Evolutionary conservation across 1,140 invertebrate species (phyloP).

Genomic region (Mactra quadrangularis): DNA sequence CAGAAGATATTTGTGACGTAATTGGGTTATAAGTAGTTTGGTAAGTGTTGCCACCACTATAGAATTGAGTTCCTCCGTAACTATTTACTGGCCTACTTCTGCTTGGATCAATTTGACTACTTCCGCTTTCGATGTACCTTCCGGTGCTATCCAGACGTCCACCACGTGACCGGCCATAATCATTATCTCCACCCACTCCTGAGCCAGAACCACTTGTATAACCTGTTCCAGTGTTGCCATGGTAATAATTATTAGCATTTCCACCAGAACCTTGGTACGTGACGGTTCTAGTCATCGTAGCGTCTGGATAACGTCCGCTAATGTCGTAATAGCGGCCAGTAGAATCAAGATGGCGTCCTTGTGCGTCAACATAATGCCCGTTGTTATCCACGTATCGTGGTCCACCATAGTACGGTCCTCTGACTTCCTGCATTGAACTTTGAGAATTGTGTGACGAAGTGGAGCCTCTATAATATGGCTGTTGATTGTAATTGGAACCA

Average conservation of each 20-base stretch:
- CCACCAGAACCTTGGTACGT: conserved; percentile 1
- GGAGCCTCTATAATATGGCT: neutral
- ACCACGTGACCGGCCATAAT: neutral
- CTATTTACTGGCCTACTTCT: conserved; percentile 37
- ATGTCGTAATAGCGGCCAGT: conserved; percentile 46
- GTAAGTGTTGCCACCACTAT: conserved; percentile 30
- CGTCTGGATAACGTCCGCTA: conserved; percentile 46
- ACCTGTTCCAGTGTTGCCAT: neutral
- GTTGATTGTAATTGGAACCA: neutral
- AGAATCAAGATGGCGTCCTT: conserved; percentile 42
- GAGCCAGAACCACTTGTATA: neutral
- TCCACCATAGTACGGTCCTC: conserved; percentile 37
- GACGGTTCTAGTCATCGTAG: neutral
- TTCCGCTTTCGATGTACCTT: neutral
- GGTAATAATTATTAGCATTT: too few relatives aligned
- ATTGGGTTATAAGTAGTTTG: conserved; percentile 40
- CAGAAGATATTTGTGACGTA: conserved; percentile 47
- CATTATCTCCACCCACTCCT: neutral
- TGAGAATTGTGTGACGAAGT: neutral
- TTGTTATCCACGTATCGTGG: conserved; percentile 29
- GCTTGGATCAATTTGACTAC: neutral
- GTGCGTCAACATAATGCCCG: conserved; percentile 50
- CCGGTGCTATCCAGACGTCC: conserved; percentile 15
- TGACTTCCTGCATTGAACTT: neutral
- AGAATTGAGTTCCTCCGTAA: conserved; percentile 50